A percentile compares a stretch with the other conserved stretches of the same genome.
Evolutionary conservation across 1,140 invertebrate genomes (phyloP).

Genomic region (Aethina tumida): DNA sequence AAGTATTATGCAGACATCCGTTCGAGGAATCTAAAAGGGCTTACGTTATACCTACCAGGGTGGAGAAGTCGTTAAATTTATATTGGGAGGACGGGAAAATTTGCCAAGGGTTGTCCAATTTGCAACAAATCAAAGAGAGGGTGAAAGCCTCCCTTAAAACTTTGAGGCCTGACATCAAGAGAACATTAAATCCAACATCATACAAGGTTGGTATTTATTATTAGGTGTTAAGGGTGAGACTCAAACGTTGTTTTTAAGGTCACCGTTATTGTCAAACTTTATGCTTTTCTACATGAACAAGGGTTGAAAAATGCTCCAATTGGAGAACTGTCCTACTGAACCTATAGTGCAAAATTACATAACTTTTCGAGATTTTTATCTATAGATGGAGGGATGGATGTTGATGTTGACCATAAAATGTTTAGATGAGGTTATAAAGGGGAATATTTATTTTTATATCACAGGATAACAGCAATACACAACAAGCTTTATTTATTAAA

Average conservation of each 20-base stretch:
- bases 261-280: constrained; percentile 87
- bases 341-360: too few relatives aligned
- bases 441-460: too few relatives aligned
- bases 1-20: constrained; percentile 91
- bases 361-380: too few relatives aligned
- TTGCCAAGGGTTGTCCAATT: constrained; percentile 53
- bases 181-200: constrained; percentile 94
- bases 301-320: constrained; percentile 98
- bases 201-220: constrained; percentile 70
- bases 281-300: constrained; percentile 91
- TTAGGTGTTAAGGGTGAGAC: background rate
- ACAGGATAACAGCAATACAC: too few relatives aligned
- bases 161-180: constrained; percentile 86
- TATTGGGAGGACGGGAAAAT: constrained; percentile 83
- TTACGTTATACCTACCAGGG: constrained; percentile 80
- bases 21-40: constrained; percentile 94
- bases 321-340: constrained; percentile 88
- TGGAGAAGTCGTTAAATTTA: constrained; percentile 71
- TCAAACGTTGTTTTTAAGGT: constrained; percentile 58
- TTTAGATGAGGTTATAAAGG: too few relatives aligned
- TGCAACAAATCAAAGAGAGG: constrained; percentile 67
- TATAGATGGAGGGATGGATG: too few relatives aligned
- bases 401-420: too few relatives aligned
- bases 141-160: constrained; percentile 73
- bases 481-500: too few relatives aligned